A percentile compares a stretch with the other conserved stretches of the same genome.
Conservation (phyloP, 2,113 vertebrate genomes). For the Scartelaos histophorus region DNA sequence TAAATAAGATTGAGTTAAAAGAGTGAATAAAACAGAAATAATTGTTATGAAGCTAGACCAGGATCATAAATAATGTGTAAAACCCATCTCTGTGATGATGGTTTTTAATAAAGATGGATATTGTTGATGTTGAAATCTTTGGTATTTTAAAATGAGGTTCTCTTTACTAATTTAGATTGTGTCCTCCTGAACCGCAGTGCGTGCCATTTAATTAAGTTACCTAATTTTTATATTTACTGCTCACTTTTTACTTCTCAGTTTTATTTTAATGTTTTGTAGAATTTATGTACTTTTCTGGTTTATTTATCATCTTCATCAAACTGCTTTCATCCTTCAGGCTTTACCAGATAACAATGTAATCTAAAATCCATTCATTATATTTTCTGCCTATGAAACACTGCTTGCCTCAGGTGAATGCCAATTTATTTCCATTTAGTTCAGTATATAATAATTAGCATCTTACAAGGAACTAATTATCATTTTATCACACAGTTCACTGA, state of each 20-base stretch:
- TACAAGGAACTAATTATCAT: conserved; percentile 9
- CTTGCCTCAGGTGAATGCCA: conserved; percentile 1
- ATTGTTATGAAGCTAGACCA: background rate
- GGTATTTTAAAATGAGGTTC: background rate
- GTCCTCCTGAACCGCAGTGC: background rate
- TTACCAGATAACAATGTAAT: conserved; percentile 16
- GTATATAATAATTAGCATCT: conserved; percentile 10
- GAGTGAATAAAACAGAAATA: background rate
- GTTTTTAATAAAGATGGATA: background rate
- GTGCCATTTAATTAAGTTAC: background rate
- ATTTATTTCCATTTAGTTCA: conserved; percentile 12
- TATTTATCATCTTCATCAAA: conserved; percentile 28
- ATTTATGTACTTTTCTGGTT: conserved; percentile 15
- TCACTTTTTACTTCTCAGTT: conserved; percentile 14
- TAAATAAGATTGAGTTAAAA: background rate
- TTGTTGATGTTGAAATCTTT: background rate
- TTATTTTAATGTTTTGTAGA: conserved; percentile 9
- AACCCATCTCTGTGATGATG: background rate
- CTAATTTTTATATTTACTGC: conserved; percentile 10
- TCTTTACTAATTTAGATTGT: background rate
- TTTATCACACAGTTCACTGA: conserved; percentile 6
- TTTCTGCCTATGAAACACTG: background rate
- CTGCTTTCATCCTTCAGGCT: conserved; percentile 11
- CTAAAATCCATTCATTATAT: conserved; percentile 15
- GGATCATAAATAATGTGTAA: background rate